Percentiles rank a stretch among this genome's conserved stretches.
Evolutionary conservation across 1,140 invertebrate genomes (phyloP).

Genomic region (Mycetomoellerius zeteki): DNA sequence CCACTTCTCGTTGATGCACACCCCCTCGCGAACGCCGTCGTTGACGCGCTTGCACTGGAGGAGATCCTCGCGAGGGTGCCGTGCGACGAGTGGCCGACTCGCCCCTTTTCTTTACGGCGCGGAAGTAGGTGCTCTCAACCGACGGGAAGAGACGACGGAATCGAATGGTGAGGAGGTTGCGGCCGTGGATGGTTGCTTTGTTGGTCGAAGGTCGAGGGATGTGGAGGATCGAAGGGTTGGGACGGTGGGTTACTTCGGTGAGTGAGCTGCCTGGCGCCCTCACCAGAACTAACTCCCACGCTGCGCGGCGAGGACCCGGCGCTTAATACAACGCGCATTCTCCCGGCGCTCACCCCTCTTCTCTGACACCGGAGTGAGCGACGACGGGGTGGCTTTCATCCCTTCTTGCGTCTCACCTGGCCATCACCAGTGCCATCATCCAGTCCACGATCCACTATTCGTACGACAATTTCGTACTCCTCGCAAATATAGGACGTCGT

Average conservation of each 20-base stretch:
- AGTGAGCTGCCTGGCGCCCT: constrained; percentile 86
- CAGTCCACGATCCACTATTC: background rate
- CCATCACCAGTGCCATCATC: constrained; percentile 17
- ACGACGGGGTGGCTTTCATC: constrained; percentile 12
- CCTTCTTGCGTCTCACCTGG: constrained; percentile 8
- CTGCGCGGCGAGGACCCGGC: constrained; percentile 81
- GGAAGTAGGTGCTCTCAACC: constrained; percentile 47
- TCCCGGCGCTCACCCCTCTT: constrained; percentile 62
- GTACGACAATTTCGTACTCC: background rate
- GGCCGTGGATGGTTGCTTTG: constrained; percentile 76
- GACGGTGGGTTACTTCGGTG: constrained; percentile 81
- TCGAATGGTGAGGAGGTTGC: constrained; percentile 72
- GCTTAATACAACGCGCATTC: constrained; percentile 83
- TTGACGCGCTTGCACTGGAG: constrained; percentile 19
- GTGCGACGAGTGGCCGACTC: constrained; percentile 19
- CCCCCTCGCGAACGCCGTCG: constrained; percentile 41
- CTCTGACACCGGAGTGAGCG: constrained; percentile 1
- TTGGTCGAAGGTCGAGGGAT: constrained; percentile 76
- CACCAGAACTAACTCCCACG: constrained; percentile 86
- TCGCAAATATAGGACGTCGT: background rate
- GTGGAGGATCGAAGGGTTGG: constrained; percentile 78
- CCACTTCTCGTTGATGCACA: constrained; percentile 49
- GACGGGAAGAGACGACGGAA: constrained; percentile 56
- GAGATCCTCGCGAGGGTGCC: constrained; percentile 5
- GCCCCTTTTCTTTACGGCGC: constrained; percentile 11